Evolutionary conservation across 2,888 invertebrate genomes (phyloP), one percentile per base, ranked within the genome.

Genomic region (Caenorhabditis sp.): DNA sequence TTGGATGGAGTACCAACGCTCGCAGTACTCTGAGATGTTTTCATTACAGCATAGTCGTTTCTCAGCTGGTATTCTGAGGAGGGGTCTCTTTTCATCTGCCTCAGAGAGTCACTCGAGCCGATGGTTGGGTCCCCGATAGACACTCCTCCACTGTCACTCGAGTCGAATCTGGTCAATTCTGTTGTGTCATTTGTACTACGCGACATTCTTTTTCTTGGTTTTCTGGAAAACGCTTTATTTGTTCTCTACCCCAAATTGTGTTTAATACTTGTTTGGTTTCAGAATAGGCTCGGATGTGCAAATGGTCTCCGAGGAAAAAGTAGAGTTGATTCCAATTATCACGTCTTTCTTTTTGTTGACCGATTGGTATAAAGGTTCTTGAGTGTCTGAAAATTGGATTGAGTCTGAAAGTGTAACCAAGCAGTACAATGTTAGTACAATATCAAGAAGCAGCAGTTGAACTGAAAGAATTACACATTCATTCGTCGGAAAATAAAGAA

Each of bases 271-370:
- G 28, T 59, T 61, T 8, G 56, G n/a, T 59, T 84, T 80, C 59
- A 80, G 6, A 49, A 81, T 84, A 0, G 84, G 84, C 22, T 84
- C 84, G 14, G 84, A 84, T 19, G 80, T 84, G 61, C 84, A 84
- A 19, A 85, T 68, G 26, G 83, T 83, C 38, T 87, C 87, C 0
- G 87, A 68, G 1, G 87, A 87, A 38, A 87, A 87, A 1, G 87
- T 86, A 7, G 87, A 87, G 41, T 87, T 87, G 49, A 87, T 84
- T 5, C 87, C 87, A 51, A 86, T 84, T 24, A 87, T 84, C 3
- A 86, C 84, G 59, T 86, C 85, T 47, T 68, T 64, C 16, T 84
- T 74, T 28, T 85, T 82, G 58, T 75, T 74, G 19, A 83, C 79
- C 5, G 74, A 63, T 49, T 77, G 83, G 31, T 83, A 83, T 54